Evolutionary conservation across 2,113 vertebrate genomes (phyloP).

Genomic region (Paedocypris sp.): DNA sequence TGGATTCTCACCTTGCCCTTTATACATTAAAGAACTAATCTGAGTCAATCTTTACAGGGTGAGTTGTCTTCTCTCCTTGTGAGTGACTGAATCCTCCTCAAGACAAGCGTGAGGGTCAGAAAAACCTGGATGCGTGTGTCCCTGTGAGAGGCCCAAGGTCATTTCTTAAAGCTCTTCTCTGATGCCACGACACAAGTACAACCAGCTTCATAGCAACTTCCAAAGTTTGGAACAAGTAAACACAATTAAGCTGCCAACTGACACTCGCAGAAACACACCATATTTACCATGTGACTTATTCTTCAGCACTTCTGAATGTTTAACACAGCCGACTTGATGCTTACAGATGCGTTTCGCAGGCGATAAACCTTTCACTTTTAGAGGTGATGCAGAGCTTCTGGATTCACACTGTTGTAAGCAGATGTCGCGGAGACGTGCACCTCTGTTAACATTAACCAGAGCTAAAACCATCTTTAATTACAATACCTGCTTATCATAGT

Average conservation of each 20-base stretch:
- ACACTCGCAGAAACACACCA: constrained; percentile 33
- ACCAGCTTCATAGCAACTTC: no score
- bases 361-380: constrained; percentile 61
- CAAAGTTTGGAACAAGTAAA: neutral
- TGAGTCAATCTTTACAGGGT: no score
- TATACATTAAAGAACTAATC: no score
- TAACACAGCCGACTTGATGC: constrained; percentile 44
- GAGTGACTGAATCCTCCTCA: no score
- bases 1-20: no score
- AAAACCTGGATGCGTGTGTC: no score
- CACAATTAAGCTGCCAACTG: constrained; percentile 9
- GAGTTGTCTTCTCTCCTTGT: no score
- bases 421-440: constrained; percentile 28
- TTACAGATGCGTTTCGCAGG: constrained; percentile 59
- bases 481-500: constrained; percentile 38
- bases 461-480: constrained; percentile 41
- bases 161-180: neutral
- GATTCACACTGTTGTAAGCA: constrained; percentile 24
- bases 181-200: constrained; percentile 6
- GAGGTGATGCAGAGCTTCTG: constrained; percentile 41
- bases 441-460: constrained; percentile 37
- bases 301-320: constrained; percentile 41
- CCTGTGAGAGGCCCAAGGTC: no score
- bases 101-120: no score
- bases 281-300: constrained; percentile 55